A percentile compares a stretch with the other conserved stretches of the same genome.
Conservation (phyloP, 2,113 vertebrate species). For the Chinchilla lanigera region DNA sequence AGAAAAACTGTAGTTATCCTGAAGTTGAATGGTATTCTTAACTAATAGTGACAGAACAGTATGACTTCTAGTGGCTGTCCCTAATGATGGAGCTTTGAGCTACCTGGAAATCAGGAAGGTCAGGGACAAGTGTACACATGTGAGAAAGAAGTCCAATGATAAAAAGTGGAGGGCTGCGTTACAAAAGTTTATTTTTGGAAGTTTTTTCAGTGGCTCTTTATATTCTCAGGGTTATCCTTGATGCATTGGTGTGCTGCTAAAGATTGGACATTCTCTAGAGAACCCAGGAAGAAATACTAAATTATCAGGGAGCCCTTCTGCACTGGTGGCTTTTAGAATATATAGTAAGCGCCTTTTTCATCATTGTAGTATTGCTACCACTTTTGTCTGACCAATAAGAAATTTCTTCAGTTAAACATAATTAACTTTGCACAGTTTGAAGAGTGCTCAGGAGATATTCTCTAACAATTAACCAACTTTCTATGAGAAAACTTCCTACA, state of each 20-base stretch:
- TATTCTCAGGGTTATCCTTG: not conserved
- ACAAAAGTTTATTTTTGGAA: conserved; percentile 26
- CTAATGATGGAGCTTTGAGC: not conserved
- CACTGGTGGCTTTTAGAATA: not conserved
- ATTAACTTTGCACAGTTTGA: not conserved
- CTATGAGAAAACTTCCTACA: not conserved
- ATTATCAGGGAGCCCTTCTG: not conserved
- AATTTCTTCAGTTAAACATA: not conserved
- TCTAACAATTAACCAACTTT: not conserved
- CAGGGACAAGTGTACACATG: not conserved
- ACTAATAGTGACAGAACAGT: conserved; percentile 65
- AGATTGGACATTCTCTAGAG: not conserved
- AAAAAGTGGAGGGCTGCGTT: not conserved
- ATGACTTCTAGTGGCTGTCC: conserved; percentile 6
- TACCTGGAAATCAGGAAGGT: conserved; percentile 4
- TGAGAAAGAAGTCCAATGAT: not conserved
- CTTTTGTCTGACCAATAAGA: not conserved
- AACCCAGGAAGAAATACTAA: not conserved
- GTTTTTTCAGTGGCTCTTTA: not conserved
- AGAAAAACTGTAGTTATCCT: conserved; percentile 51
- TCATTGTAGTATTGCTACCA: not conserved
- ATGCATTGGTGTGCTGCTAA: not conserved
- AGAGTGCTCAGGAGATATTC: not conserved
- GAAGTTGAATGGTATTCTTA: conserved; percentile 60
- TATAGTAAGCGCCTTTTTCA: not conserved